A percentile compares a stretch with the other conserved stretches of the same genome.
phyloP scores from a whole-genome alignment of 2,797 vertebrate species.

The Phalloptychus januarius region DNA sequence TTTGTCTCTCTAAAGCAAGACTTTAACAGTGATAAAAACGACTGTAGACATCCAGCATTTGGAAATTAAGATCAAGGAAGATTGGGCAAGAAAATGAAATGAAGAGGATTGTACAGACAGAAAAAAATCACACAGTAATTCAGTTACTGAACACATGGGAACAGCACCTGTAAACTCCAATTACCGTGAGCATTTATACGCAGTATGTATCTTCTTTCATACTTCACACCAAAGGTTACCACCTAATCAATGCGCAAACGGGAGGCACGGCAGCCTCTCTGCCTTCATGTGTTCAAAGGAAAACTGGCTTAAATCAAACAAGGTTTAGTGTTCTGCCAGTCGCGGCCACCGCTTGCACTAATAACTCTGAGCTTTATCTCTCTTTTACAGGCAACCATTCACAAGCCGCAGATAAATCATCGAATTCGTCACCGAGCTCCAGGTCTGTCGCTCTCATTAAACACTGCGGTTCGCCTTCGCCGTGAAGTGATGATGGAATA shows the following conservation, averaged over 20 bases:
- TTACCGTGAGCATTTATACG: slow-evolving; percentile 70
- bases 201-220: slow-evolving; percentile 68
- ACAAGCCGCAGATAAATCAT: slow-evolving; percentile 59
- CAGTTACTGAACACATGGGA: slow-evolving; percentile 68
- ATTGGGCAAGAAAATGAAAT: background rate
- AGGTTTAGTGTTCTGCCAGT: slow-evolving; percentile 40
- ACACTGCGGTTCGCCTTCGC: slow-evolving; percentile 43
- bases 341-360: slow-evolving; percentile 32
- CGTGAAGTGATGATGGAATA: slow-evolving; percentile 53
- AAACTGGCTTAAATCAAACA: slow-evolving; percentile 59
- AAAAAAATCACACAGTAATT: slow-evolving; percentile 47
- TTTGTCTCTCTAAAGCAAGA: background rate
- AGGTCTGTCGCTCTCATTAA: slow-evolving; percentile 58
- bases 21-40: background rate
- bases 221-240: slow-evolving; percentile 75
- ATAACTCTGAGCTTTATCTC: slow-evolving; percentile 46
- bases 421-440: slow-evolving; percentile 44
- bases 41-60: background rate
- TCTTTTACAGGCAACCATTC: slow-evolving; percentile 45
- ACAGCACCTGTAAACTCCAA: slow-evolving; percentile 69
- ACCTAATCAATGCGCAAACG: slow-evolving; percentile 67
- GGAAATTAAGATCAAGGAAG: background rate
- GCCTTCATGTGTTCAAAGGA: slow-evolving; percentile 50
- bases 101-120: slow-evolving; percentile 33
- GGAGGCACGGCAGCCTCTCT: slow-evolving; percentile 44